Evolutionary conservation across 1,140 invertebrate species (phyloP).

Genomic region (Latrodectus geometricus): DNA sequence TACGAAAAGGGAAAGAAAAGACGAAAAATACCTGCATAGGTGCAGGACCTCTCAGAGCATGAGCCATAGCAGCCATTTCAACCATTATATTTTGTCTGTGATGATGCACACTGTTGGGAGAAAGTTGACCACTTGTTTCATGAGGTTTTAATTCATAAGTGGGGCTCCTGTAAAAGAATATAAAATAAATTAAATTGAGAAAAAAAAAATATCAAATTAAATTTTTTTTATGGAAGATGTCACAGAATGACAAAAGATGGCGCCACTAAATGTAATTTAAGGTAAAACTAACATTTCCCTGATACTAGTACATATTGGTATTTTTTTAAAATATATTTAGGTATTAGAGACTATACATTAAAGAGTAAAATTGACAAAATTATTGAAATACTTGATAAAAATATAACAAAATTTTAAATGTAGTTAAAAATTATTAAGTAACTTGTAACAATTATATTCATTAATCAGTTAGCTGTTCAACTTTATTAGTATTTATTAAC

Average conservation of each 20-base stretch:
- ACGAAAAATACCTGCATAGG: slow-evolving; percentile 62
- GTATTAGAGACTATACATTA: too few relatives aligned
- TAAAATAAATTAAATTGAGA: not conserved
- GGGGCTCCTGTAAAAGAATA: slow-evolving; percentile 29
- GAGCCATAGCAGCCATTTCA: slow-evolving; percentile 52
- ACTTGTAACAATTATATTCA: too few relatives aligned
- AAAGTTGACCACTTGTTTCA: slow-evolving; percentile 12
- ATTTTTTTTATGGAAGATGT: not conserved
- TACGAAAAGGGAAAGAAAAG: slow-evolving; percentile 39
- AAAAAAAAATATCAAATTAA: not conserved
- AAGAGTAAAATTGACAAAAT: too few relatives aligned
- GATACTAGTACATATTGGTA: too few relatives aligned
- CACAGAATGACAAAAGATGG: not conserved
- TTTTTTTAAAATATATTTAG: too few relatives aligned
- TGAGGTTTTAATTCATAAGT: slow-evolving; percentile 9
- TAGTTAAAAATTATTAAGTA: too few relatives aligned
- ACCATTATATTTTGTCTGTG: slow-evolving; percentile 65
- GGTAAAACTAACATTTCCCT: too few relatives aligned
- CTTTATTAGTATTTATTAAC: too few relatives aligned
- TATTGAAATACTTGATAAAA: too few relatives aligned
- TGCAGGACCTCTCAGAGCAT: slow-evolving; percentile 49
- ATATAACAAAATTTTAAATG: too few relatives aligned
- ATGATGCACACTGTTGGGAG: slow-evolving; percentile 31
- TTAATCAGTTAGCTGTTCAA: too few relatives aligned
- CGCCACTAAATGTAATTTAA: not conserved